Evolutionary conservation across 2,113 vertebrate species (phyloP), one percentile per base, ranked within the genome.

Genomic region (Sialia sialis): DNA sequence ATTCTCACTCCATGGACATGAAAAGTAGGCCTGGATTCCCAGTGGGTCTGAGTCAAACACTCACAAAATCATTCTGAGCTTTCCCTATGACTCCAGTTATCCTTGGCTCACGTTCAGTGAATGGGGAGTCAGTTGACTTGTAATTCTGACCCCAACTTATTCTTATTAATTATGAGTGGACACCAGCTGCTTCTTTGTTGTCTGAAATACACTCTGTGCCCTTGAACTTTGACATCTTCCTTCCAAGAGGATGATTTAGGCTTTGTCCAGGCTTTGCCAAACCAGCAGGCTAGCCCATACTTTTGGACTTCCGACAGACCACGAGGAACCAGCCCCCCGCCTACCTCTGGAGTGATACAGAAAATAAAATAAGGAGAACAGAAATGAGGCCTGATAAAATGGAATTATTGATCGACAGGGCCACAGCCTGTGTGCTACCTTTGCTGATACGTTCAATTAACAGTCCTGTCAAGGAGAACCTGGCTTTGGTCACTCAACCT

Each of bases 141-240:
- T 88, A 91, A 91, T 96, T 90, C 82, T 88, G 95, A 96, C 68
- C 85, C 75, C 64, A 94, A 34, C 75, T 84, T 97, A 95, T 95
- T 96, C 95, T 95, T 96, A 91, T 97, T 96, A 94, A 94, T 91
- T 90, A 88, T 88, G 82, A 95, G 91, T 52, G 82, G 87, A 95
- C 90, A 92, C 93, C 84, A 93, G 75, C 94, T 90, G 95, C 76
- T 93, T 88, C 94, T 97, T 96, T 96, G 82, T 97, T 95, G 94
- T 94, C 82, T 89, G 77, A 90, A 95, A 93, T 95, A 94, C 60
- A 95, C 94, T 56, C 51, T 81, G 63, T 93, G 94, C 75, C 90
- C 94, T 96, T 96, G 95, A 96, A 95, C 85, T 86, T 78, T 1
- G 32, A 88, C 96, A 84, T 90, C 87, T 88, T 81, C 92, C 75